Base-by-base conservation (phyloP, 2,888 invertebrate species). In the Conus canariensis region DNA sequence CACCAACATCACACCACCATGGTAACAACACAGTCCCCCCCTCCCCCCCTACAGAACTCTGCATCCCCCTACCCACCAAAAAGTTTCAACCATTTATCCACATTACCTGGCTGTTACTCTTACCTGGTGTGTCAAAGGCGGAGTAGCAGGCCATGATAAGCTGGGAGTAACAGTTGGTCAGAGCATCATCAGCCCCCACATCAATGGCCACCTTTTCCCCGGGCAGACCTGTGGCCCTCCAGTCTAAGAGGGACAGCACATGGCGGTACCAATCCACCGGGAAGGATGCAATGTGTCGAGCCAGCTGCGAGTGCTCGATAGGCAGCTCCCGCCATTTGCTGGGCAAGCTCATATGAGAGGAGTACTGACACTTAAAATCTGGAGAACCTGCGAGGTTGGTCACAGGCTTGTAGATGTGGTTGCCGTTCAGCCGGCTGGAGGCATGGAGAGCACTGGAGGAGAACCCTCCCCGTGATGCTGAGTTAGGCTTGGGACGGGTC, bases 61-160 rank as follows among this genome's bases (percentile, higher is more conserved):
- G 45, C 45, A 45, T 45, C 45, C 45, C 45, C 45, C 45, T 45
- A 45, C 45, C 45, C 45, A 45, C 45, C 45, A 45, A 45, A 45
- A 45, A 45, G 45, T 45, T 45, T 45, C 45, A 45, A 45, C 45
- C 45, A 45, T 45, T 45, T 45, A 30, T 30, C 45, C 45, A 45
- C 45, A 45, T 45, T 45, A 45, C 45, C 45, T 45, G 45, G 2
- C 64, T 64, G 64, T 64, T 7, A 70, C 8, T 22, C 70, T 86
- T 90, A 95, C 95, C 94, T 92, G 94, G 94, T n/a, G 92, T 91
- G 85, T 95, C 95, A 93, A 95, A 95, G 91, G 95, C 94, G 25
- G 94, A 95, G 90, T 94, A 95, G 90, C 96, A 96, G 56, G 95
- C 94, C 95, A 96, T 95, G n/a, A 95, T 94, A 10, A 96, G 93